Base-by-base conservation (phyloP, 2,113 vertebrate species). In the Microcebus tavaratra region DNA sequence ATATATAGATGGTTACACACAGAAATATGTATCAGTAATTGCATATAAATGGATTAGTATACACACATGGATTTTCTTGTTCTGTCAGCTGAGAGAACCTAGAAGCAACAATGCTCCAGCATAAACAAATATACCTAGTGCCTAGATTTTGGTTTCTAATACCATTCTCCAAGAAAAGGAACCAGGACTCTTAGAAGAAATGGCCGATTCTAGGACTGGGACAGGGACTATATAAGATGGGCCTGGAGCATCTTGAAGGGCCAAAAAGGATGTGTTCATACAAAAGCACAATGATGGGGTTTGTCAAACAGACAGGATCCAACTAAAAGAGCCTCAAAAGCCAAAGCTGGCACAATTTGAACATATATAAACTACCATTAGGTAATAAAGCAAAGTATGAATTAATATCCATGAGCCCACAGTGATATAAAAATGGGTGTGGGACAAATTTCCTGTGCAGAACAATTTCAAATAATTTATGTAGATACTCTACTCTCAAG, bases 21-120 rank as follows among this genome's bases (percentile, higher is more conserved):
- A 18, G 42, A 94, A 94, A 70, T 88, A 68, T 78, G 45, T 91
- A 92, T 17, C 61, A 31, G 53, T 82, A 91, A 34, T 23, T 88
- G 53, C 45, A 72, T 83, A 88, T 73, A 88, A 3, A 59, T 1
- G 4, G 36, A 45, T 94, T 48, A 90, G 27, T 59, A 67, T 48
- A 87, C 17, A 79, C 10, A 83, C 20, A 72, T 63, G 10, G 55
- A 63, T 55, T 55, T 89, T 78, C 85, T 93, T 79, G 73, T 23
- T 78, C 61, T 79, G 25, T 53, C 34, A 78, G 67, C 20, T 61
- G 15, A 85, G 29, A 67, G 6, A 25, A 31, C 17, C 31, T 45
- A 83, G 57, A 68, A 94, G 31, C 39, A 84, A 68, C 17, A 63
- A n/a, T 39, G 25, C 25, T 67, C 25, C 25, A 48, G 23, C 48